Conservation (phyloP, 2,888 invertebrate species). For the Magallana nippona region DNA sequence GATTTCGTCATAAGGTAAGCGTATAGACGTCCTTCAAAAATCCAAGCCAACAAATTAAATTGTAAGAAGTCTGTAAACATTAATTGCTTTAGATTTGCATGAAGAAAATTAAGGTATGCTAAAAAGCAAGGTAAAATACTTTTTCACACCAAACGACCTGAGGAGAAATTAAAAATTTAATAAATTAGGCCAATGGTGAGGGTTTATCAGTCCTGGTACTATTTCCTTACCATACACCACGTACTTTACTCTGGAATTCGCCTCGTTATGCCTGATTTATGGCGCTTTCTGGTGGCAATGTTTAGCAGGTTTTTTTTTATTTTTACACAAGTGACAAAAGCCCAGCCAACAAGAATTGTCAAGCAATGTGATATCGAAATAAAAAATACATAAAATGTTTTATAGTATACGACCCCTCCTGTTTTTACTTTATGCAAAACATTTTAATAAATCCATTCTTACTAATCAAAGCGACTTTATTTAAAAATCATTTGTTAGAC, state of each 20-base stretch:
- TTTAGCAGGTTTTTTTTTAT: background rate
- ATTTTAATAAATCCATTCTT: no score
- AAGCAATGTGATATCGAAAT: background rate
- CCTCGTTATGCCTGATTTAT: background rate
- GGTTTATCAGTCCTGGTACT: background rate
- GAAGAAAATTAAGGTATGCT: no score
- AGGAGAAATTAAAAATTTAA: slow-evolving; percentile 12
- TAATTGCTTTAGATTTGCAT: no score
- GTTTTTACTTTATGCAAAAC: no score
- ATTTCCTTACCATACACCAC: background rate
- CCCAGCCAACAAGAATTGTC: background rate
- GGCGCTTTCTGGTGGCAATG: background rate
- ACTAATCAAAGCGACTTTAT: no score
- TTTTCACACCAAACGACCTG: background rate
- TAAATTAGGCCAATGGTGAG: slow-evolving; percentile 8
- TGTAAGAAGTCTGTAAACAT: no score
- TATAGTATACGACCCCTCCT: no score
- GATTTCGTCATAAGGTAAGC: no score
- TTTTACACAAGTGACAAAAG: slow-evolving; percentile 16
- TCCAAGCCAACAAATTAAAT: no score
- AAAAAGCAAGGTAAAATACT: background rate
- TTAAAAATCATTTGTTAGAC: no score
- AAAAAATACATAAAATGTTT: no score
- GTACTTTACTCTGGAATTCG: slow-evolving; percentile 20
- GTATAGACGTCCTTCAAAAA: no score